Percentiles rank a stretch among this genome's conserved stretches.
These are phyloP conservation scores for Eulemur mongoz DNA, from an alignment of 2,797 vertebrate genomes.

Conservation along the genomic window DNA sequence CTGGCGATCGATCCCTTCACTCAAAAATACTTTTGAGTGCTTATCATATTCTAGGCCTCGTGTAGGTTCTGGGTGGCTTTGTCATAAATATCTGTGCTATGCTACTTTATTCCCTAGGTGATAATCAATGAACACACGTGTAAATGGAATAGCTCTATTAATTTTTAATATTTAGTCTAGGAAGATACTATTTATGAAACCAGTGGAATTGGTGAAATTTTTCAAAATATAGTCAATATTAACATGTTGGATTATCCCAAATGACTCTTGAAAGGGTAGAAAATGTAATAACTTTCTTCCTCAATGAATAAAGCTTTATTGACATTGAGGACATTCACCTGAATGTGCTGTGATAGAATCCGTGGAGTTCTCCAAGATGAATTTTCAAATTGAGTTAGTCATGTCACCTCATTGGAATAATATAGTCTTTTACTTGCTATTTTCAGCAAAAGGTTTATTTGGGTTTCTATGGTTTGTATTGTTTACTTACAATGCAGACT, in stretches of 20 bases:
- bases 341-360: not conserved
- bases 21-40: not conserved
- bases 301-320: not conserved
- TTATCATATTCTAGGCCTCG: not conserved
- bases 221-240: conserved; percentile 13
- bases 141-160: not conserved
- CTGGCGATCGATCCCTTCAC: not conserved
- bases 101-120: not conserved
- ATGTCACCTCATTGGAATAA: not conserved
- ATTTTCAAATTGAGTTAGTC: not conserved
- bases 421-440: not conserved
- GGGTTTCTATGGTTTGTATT: not conserved
- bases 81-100: not conserved
- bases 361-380: not conserved
- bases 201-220: not conserved
- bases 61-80: not conserved
- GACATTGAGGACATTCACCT: not conserved
- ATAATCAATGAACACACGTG: not conserved
- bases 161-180: not conserved
- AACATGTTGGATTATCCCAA: not conserved
- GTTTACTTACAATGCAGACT: not conserved
- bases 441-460: not conserved
- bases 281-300: not conserved
- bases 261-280: not conserved
- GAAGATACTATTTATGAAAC: not conserved